Evolutionary conservation across 2,797 vertebrate species (phyloP), one percentile per base, ranked within the genome.

Genomic region (Melanotaenia nigrans): DNA sequence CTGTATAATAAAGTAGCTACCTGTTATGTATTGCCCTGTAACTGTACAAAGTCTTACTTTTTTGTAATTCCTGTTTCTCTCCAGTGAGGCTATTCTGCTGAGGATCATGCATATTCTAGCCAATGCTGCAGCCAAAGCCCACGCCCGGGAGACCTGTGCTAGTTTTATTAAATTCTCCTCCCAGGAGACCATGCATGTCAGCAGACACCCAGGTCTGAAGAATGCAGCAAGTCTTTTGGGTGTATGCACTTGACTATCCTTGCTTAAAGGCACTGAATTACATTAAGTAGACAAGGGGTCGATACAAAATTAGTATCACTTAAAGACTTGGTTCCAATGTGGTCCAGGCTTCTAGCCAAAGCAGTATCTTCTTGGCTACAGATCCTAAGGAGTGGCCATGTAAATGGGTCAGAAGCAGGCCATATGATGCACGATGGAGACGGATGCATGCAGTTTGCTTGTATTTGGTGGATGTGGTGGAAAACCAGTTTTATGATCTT

Each of bases 131-230:
- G 89, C 94, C 7, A 86, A 74, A 33, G 94, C 93, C 25, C 85
- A 90, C 4, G 68, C 61, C 2, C 60, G 78, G 0, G 91, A 95
- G 24, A 92, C 87, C 4, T 92, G 88, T 0, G 93, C 95, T 2
- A 86, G 92, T 66, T 97, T 95, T 77, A 77, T 94, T 16, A 97
- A 96, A 81, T 96, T 94, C 73, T 94, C 96, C 24, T 91, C 93
- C 45, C 81, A 91, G 42, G 92, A 94, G 74, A 94, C 82, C 4
- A 91, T 95, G 73, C 85, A 93, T 7, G 90, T 94, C 81, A 96
- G 96, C 89, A 89, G 88, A 78, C 92, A 93, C 40, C 93, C 94
- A 0, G 88, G 85, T 67, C 81, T 95, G 18, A 90, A 84, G 35
- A 90, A 78, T 0, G 67, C 84, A 24, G 61, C 80, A 1, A 53